Percentiles rank a stretch among this genome's conserved stretches.
Evolutionary conservation across 2,113 vertebrate genomes (phyloP).

Genomic region (Vidua chalybeata): DNA sequence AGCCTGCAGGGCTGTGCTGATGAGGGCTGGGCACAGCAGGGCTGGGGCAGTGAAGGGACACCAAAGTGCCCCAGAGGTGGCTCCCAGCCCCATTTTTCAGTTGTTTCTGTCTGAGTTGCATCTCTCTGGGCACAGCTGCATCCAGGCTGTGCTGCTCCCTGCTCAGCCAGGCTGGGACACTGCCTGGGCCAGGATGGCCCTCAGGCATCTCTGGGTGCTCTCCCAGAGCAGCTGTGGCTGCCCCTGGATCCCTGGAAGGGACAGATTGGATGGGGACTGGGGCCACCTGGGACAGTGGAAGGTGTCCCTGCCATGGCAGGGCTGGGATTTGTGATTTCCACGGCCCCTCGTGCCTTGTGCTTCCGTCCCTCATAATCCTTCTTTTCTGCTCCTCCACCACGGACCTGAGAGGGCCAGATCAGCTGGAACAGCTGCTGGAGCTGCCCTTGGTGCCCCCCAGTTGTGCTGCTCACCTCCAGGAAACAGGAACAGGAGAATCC

Average conservation of each 20-base stretch:
- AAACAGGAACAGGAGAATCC: background rate
- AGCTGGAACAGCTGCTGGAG: background rate
- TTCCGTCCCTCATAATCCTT: background rate
- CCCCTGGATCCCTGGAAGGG: background rate
- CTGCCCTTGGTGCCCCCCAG: background rate
- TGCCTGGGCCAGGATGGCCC: background rate
- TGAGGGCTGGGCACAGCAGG: background rate
- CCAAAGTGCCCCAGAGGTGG: accelerated
- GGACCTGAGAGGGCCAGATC: background rate
- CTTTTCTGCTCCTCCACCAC: background rate
- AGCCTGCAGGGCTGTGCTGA: background rate
- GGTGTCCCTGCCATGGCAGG: background rate
- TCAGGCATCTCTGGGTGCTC: background rate
- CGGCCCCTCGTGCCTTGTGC: accelerated
- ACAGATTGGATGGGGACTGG: background rate
- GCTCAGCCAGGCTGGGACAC: background rate
- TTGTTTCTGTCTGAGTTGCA: background rate
- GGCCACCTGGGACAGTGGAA: background rate
- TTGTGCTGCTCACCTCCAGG: background rate
- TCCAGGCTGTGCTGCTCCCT: background rate
- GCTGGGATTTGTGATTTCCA: background rate
- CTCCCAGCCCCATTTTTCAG: background rate
- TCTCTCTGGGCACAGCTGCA: background rate
- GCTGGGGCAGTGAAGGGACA: background rate
- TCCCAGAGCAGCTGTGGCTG: background rate